phyloP scores from a whole-genome alignment of 1,140 invertebrate genomes.

The Lepidurus apus region DNA sequence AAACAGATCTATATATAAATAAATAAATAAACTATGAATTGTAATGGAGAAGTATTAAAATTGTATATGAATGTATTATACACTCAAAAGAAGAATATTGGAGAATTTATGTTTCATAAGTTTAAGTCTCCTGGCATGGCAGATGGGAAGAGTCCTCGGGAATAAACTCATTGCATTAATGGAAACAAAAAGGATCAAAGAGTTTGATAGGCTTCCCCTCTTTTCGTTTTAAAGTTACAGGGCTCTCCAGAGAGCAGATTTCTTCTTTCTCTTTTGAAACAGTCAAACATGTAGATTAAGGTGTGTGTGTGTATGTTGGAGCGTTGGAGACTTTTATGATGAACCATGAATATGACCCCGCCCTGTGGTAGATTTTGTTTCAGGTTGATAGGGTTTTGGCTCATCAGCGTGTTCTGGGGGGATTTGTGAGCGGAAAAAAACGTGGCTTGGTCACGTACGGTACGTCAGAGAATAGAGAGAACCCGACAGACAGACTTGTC shows the following conservation, averaged over 20 bases:
- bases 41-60: too few relatives aligned
- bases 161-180: too few relatives aligned
- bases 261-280: background rate
- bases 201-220: too few relatives aligned
- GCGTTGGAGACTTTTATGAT: background rate
- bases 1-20: background rate
- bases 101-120: too few relatives aligned
- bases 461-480: background rate
- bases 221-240: too few relatives aligned
- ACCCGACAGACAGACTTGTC: background rate
- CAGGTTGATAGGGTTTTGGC: background rate
- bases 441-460: background rate
- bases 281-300: background rate
- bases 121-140: too few relatives aligned
- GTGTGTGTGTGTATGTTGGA: background rate
- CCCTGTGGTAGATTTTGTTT: slow-evolving; percentile 22
- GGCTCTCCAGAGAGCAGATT: too few relatives aligned
- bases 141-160: too few relatives aligned
- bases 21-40: background rate
- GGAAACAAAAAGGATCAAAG: too few relatives aligned
- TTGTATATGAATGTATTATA: too few relatives aligned
- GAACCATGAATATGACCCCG: background rate
- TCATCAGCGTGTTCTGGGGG: background rate
- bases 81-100: too few relatives aligned
- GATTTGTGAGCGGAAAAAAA: background rate